Conservation (phyloP, 1,140 invertebrate species). For the Thaumatotibia leucotreta region DNA sequence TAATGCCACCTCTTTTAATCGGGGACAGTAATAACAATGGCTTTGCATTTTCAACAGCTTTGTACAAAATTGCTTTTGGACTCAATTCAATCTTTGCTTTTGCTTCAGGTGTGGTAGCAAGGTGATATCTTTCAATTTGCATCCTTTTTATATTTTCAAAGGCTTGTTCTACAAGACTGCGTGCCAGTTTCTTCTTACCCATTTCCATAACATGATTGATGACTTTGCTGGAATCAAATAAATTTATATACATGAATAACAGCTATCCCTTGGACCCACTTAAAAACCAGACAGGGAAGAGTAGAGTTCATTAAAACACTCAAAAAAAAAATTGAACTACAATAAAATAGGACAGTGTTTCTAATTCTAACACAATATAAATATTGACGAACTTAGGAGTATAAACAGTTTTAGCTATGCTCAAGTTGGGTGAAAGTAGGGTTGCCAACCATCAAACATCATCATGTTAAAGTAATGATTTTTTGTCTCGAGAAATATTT, state of each 20-base stretch:
- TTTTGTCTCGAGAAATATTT: too few species aligned
- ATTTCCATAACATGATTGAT: slow-evolving; percentile 86
- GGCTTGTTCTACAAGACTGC: slow-evolving; percentile 80
- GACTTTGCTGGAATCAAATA: slow-evolving; percentile 85
- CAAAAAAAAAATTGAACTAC: too few species aligned
- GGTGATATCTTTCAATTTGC: slow-evolving; percentile 89
- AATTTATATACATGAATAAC: slow-evolving; percentile 19
- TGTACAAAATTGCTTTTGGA: slow-evolving; percentile 85
- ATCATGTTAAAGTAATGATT: too few species aligned
- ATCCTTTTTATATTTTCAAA: slow-evolving; percentile 90
- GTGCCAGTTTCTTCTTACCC: slow-evolving; percentile 82
- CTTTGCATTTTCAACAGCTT: slow-evolving; percentile 89
- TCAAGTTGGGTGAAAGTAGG: too few species aligned
- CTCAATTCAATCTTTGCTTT: slow-evolving; percentile 83
- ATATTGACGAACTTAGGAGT: too few species aligned
- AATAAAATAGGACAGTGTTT: too few species aligned
- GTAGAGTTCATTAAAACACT: too few species aligned
- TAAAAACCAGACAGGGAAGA: background rate
- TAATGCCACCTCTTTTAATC: slow-evolving; percentile 88
- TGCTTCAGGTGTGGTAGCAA: slow-evolving; percentile 78
- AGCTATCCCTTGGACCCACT: background rate
- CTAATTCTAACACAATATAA: too few species aligned
- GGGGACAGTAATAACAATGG: slow-evolving; percentile 85
- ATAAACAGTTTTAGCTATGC: too few species aligned
- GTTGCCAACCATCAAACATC: too few species aligned